phyloP scores from a whole-genome alignment of 2,113 vertebrate genomes.

The Paratilapia polleni region DNA sequence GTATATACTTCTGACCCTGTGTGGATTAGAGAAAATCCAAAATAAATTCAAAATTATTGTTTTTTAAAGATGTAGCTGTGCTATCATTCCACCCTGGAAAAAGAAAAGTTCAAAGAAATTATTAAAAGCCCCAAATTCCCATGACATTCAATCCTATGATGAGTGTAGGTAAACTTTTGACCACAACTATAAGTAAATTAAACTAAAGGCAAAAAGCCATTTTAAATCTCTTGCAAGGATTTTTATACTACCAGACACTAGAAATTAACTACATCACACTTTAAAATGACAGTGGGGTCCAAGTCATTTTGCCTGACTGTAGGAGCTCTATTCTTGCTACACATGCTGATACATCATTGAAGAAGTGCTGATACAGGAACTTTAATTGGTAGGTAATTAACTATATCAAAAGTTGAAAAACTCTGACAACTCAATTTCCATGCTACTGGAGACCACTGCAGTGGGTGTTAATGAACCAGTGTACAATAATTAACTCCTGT shows the following conservation, averaged over 20 bases:
- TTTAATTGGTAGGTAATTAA: background rate
- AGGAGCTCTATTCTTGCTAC: background rate
- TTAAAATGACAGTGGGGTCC: constrained; percentile 24
- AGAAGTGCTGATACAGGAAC: background rate
- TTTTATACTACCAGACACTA: constrained; percentile 35
- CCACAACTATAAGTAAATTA: constrained; percentile 38
- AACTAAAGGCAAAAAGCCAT: constrained; percentile 45
- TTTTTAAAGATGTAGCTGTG: no score
- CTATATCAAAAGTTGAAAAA: background rate
- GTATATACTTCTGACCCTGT: no score
- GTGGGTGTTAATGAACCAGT: background rate
- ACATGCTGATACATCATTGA: background rate
- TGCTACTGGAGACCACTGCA: background rate
- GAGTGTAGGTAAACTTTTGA: no score
- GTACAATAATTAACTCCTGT: background rate
- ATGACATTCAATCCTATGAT: no score
- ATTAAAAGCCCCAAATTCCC: no score
- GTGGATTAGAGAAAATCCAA: no score
- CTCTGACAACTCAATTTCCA: background rate
- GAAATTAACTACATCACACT: constrained; percentile 22
- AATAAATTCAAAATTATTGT: no score
- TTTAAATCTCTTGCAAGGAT: constrained; percentile 50
- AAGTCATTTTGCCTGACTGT: constrained; percentile 3
- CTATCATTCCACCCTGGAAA: no score
- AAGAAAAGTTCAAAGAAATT: no score